A percentile compares a stretch with the other conserved stretches of the same genome.
Conservation (phyloP, 1,140 invertebrate species). For the Drepana arcuata region DNA sequence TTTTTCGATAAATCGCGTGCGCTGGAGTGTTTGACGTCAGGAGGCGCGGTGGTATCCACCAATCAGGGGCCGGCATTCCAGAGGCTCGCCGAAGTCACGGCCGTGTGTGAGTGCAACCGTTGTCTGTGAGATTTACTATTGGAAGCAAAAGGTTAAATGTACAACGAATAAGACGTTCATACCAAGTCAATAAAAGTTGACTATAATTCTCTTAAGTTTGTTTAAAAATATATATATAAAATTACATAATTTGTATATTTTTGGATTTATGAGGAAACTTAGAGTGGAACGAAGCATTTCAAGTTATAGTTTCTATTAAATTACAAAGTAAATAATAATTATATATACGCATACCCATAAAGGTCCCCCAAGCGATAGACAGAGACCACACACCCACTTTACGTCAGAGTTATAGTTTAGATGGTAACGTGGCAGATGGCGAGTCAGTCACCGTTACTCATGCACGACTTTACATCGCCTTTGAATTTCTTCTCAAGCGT, state of each 20-base stretch:
- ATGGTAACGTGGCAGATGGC: no score
- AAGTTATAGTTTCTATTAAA: no score
- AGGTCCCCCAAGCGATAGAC: no score
- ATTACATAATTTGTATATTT: not conserved
- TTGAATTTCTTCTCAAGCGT: no score
- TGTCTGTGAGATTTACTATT: not conserved
- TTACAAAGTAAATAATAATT: no score
- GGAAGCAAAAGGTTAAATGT: not conserved
- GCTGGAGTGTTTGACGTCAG: slow-evolving; percentile 44
- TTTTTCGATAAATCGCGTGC: slow-evolving; percentile 29
- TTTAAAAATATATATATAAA: not conserved
- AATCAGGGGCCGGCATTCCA: slow-evolving; percentile 31
- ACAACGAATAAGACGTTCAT: not conserved
- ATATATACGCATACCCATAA: no score
- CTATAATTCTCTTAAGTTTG: not conserved
- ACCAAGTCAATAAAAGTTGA: not conserved
- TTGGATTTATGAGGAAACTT: not conserved
- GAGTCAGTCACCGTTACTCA: no score
- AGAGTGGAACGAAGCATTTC: no score
- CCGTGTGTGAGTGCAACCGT: slow-evolving; percentile 10
- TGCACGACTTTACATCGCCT: no score
- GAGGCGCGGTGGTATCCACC: slow-evolving; percentile 37
- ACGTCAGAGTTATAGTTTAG: no score
- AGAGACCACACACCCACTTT: no score
- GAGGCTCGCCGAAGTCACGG: slow-evolving; percentile 49